phyloP scores from a whole-genome alignment of 2,113 vertebrate genomes.

The Petrocephalus microphthalmus region DNA sequence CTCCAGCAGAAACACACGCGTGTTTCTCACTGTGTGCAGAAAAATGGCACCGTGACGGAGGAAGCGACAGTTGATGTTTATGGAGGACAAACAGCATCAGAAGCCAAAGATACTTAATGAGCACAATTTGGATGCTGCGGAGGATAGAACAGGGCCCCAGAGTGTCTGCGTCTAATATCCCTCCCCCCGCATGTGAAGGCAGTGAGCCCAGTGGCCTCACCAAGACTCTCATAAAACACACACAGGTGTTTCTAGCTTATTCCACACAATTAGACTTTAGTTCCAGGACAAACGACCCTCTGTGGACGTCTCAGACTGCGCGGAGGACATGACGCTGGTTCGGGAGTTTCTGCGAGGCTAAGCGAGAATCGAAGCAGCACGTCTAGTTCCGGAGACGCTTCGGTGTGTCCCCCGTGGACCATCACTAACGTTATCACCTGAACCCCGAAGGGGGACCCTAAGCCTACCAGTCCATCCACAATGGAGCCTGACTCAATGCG shows the following conservation, averaged over 20 bases:
- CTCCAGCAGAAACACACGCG: background rate
- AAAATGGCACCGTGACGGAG: background rate
- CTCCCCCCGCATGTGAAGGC: background rate
- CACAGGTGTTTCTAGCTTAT: background rate
- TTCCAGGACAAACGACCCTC: background rate
- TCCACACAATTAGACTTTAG: background rate
- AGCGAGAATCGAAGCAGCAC: background rate
- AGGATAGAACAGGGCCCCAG: background rate
- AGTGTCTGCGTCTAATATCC: background rate
- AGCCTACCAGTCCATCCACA: background rate
- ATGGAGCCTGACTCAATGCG: background rate
- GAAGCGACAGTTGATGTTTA: background rate
- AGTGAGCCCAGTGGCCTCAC: background rate
- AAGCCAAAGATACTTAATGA: background rate
- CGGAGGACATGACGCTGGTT: background rate
- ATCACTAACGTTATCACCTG: background rate
- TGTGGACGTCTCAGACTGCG: background rate
- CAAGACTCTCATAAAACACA: background rate
- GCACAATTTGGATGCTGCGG: background rate
- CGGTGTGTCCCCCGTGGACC: background rate
- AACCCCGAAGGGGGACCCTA: background rate
- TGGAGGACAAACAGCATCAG: background rate
- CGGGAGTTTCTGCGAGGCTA: background rate
- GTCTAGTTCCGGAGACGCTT: background rate
- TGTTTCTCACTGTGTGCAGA: background rate